Evolutionary conservation across 2,888 invertebrate genomes (phyloP).

Genomic region (Ichneumoninae sp.): DNA sequence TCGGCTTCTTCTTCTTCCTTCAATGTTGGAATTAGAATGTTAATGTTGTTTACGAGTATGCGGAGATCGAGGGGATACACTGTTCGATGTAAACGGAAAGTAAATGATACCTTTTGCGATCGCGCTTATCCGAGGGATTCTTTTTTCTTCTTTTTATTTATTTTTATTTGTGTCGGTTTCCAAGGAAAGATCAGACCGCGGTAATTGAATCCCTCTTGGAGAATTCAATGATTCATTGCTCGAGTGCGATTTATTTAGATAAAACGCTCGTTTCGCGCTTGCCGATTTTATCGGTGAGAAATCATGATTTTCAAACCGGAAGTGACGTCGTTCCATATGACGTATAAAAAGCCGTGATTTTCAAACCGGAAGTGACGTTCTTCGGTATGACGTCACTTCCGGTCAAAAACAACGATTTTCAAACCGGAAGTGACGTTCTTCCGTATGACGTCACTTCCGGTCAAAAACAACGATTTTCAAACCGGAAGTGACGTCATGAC

Average conservation of each 20-base stretch:
- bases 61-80: not conserved
- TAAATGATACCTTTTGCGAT: conserved; percentile 13
- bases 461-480: no score
- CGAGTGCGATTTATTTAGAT: conserved; percentile 22
- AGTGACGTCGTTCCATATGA: not conserved
- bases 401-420: no score
- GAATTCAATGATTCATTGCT: conserved; percentile 16
- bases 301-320: not conserved
- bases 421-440: no score
- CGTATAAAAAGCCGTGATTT: no score
- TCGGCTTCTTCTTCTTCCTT: not conserved
- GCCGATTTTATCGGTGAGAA: not conserved
- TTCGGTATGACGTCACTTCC: no score
- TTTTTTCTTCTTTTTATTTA: not conserved
- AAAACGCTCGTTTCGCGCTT: conserved; percentile 13
- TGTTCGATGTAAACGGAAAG: not conserved
- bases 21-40: conserved; percentile 5
- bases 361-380: no score
- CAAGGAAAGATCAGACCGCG: not conserved
- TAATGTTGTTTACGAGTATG: conserved; percentile 7
- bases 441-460: no score
- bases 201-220: conserved; percentile 4
- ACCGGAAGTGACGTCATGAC: no score
- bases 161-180: conserved; percentile 1
- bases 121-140: not conserved